Evolutionary conservation across 2,888 invertebrate genomes (phyloP).

Genomic region (Allacma fusca): DNA sequence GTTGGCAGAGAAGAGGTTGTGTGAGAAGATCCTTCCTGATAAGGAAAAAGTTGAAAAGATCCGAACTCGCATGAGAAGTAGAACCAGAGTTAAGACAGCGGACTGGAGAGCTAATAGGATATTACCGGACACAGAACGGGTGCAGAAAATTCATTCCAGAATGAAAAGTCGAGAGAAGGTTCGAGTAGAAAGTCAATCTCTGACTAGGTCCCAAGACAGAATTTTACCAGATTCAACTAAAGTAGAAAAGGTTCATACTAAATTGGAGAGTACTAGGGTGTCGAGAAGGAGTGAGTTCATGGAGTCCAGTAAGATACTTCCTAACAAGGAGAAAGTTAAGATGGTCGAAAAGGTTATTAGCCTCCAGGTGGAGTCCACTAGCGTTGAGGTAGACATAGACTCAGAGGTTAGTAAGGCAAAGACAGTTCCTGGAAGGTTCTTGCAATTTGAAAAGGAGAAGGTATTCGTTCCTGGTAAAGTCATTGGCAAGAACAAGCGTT

Average conservation of each 20-base stretch:
- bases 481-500: constrained; percentile 69
- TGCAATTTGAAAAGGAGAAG: constrained; percentile 23
- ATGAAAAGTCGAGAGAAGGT: constrained; percentile 39
- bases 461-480: constrained; percentile 76
- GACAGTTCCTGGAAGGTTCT: constrained; percentile 28
- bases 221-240: constrained; percentile 30
- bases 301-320: background rate
- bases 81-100: constrained; percentile 35
- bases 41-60: constrained; percentile 65
- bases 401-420: background rate
- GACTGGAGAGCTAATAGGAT: constrained; percentile 43
- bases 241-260: constrained; percentile 33
- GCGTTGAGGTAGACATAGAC: background rate
- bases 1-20: constrained; percentile 68
- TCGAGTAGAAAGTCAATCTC: constrained; percentile 22
- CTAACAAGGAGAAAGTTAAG: constrained; percentile 32
- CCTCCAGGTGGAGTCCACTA: constrained; percentile 10
- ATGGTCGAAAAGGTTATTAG: constrained; percentile 17
- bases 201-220: constrained; percentile 27
- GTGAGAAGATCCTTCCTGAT: constrained; percentile 59
- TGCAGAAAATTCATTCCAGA: constrained; percentile 28
- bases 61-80: constrained; percentile 31
- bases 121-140: constrained; percentile 31
- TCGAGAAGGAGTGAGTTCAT: background rate
- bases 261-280: background rate